Evolutionary conservation across 2,797 vertebrate species (phyloP).

Genomic region (Numenius phaeopus): DNA sequence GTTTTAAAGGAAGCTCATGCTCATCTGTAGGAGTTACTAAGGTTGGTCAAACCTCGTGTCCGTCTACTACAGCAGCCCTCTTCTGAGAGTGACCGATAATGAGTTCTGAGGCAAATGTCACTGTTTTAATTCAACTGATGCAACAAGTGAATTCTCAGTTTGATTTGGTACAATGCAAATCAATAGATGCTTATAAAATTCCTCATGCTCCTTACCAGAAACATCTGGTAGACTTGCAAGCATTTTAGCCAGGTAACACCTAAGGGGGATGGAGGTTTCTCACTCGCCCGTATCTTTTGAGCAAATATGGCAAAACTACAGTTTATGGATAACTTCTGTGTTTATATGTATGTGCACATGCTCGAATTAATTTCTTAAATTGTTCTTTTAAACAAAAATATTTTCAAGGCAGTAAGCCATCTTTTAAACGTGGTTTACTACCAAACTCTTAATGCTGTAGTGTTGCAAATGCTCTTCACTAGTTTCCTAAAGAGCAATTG

Average conservation of each 20-base stretch:
- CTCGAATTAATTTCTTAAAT: not conserved
- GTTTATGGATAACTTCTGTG: not conserved
- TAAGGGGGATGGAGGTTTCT: not conserved
- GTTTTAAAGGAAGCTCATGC: not conserved
- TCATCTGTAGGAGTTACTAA: not conserved
- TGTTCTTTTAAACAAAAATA: conserved; percentile 12
- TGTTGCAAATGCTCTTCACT: not conserved
- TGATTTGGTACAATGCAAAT: not conserved
- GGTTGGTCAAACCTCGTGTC: not conserved
- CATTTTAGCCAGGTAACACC: not conserved
- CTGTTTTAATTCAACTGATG: not conserved
- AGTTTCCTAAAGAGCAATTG: not conserved
- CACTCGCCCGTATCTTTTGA: not conserved
- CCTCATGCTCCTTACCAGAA: not conserved
- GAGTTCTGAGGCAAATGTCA: not conserved
- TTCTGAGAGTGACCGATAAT: not conserved
- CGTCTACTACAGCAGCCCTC: not conserved
- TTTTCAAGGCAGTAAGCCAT: not conserved
- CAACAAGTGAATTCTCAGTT: not conserved
- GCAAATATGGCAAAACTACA: not conserved
- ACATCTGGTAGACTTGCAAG: not conserved
- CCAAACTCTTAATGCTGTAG: not conserved
- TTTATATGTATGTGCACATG: not conserved
- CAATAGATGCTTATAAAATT: not conserved
- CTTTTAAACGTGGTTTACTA: conserved; percentile 34